Conservation (phyloP, 2,888 invertebrate genomes). For the Nomada ferruginata region DNA sequence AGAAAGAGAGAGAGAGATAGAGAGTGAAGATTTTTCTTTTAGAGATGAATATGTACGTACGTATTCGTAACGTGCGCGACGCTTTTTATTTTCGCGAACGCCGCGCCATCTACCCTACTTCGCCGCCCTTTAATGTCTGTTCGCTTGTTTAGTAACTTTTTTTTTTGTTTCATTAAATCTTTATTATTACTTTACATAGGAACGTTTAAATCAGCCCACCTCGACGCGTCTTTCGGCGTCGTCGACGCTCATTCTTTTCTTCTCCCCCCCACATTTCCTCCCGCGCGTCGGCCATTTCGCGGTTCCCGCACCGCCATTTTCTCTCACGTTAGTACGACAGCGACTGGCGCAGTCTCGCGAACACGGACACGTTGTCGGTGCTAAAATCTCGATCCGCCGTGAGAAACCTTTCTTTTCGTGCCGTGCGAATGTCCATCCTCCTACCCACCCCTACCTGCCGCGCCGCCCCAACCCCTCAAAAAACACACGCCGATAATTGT, state of each 20-base stretch:
- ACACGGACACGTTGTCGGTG: conserved; percentile 1
- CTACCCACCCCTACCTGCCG: background rate
- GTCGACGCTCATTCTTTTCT: conserved; percentile 50
- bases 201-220: conserved; percentile 79
- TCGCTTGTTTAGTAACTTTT: conserved; percentile 69
- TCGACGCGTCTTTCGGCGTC: conserved; percentile 67
- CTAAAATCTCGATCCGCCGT: conserved; percentile 10
- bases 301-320: background rate
- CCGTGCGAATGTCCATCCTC: background rate
- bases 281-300: background rate
- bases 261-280: background rate
- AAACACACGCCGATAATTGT: conserved; percentile 13
- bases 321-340: background rate
- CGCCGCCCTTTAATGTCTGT: conserved; percentile 59
- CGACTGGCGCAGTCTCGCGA: conserved; percentile 1
- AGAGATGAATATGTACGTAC: conserved; percentile 77
- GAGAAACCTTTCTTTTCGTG: conserved; percentile 1
- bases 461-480: background rate
- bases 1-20: conserved; percentile 69
- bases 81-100: conserved; percentile 61
- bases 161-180: conserved; percentile 70
- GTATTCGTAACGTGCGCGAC: conserved; percentile 77
- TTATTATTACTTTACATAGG: conserved; percentile 84
- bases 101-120: conserved; percentile 75
- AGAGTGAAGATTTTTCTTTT: conserved; percentile 67